Percentiles rank a stretch among this genome's conserved stretches.
phyloP scores from a whole-genome alignment of 2,113 vertebrate species.

The Progne subis region DNA sequence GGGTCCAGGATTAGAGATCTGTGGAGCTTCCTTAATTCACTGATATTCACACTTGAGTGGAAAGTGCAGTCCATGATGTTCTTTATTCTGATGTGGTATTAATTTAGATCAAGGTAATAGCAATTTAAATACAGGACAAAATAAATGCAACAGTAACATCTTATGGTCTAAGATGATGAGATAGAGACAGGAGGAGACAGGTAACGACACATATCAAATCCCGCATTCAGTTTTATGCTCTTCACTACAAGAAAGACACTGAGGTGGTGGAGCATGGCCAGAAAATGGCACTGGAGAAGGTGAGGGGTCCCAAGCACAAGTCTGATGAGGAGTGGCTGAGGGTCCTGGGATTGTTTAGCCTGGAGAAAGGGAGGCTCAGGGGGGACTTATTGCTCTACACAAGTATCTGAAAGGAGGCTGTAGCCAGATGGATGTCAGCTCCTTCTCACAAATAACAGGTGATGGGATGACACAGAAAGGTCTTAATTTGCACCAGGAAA shows the following conservation, averaged over 20 bases:
- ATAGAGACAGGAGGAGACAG: not conserved
- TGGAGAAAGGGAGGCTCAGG: not conserved
- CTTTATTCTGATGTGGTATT: not conserved
- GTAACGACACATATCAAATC: not conserved
- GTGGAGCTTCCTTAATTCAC: not conserved
- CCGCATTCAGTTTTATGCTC: not conserved
- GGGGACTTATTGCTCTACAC: not conserved
- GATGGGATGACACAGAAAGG: not conserved
- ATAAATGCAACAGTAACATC: not conserved
- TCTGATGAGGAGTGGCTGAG: not conserved
- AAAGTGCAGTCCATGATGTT: not conserved
- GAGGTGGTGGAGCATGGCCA: no score
- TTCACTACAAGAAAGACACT: not conserved
- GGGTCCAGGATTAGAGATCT: not conserved
- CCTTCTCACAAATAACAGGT: not conserved
- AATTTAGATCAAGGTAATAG: not conserved
- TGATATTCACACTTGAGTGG: not conserved
- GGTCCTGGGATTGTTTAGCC: not conserved
- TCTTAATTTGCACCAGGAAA: not conserved
- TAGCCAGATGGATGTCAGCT: accelerated
- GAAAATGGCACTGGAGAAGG: not conserved
- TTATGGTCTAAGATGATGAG: not conserved
- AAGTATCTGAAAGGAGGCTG: not conserved
- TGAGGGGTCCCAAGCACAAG: not conserved
- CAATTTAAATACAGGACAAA: not conserved